phyloP scores from a whole-genome alignment of 2,113 vertebrate species.

The Marmota monax region DNA sequence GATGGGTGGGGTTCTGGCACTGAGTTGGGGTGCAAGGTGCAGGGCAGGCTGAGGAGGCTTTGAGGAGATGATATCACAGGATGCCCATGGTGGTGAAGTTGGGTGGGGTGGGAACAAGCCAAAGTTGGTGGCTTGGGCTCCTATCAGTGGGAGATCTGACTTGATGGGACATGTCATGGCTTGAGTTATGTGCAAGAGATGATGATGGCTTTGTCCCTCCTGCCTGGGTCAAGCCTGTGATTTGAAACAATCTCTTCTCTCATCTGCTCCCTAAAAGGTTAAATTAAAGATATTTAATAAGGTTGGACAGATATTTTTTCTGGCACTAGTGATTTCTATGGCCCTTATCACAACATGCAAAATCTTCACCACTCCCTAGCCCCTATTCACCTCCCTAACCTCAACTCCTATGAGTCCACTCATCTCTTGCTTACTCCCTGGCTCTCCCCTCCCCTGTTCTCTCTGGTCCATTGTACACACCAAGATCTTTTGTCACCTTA shows the following conservation, averaged over 20 bases:
- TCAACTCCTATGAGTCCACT: neutral
- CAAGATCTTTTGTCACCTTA: neutral
- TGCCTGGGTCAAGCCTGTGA: neutral
- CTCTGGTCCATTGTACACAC: neutral
- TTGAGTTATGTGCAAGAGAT: neutral
- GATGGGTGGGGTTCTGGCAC: conserved; percentile 53
- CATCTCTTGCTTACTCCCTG: neutral
- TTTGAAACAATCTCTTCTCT: conserved; percentile 32
- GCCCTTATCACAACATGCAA: neutral
- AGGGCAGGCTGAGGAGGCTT: neutral
- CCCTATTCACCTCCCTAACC: neutral
- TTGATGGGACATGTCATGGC: conserved; percentile 34
- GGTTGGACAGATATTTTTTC: neutral
- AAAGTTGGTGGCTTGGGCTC: neutral
- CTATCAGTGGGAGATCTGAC: conserved; percentile 44
- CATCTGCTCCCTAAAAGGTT: neutral
- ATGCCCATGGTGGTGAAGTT: neutral
- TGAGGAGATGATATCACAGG: conserved; percentile 66
- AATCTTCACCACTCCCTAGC: too few relatives aligned
- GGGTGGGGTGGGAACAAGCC: conserved; percentile 73
- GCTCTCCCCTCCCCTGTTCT: neutral
- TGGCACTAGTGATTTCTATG: neutral
- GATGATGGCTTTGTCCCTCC: neutral
- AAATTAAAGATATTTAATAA: neutral
- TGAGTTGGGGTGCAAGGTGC: too few relatives aligned